phyloP scores from a whole-genome alignment of 1,140 invertebrate genomes.

The Papilio polytes region DNA sequence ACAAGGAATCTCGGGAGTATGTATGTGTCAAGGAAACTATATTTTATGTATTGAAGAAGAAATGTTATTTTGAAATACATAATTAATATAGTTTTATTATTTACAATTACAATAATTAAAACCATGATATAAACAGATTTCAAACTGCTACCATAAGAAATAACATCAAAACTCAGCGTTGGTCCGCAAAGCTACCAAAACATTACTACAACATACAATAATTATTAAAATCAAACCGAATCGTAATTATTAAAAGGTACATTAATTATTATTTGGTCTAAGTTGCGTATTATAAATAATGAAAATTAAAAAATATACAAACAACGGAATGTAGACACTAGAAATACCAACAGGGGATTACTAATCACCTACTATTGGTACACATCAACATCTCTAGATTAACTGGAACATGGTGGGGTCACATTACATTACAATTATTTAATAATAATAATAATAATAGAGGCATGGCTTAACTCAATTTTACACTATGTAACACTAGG shows the following conservation, averaged over 20 bases:
- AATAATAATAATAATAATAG: constrained; percentile 74
- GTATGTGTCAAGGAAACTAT: constrained; percentile 35
- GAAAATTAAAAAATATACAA: constrained; percentile 78
- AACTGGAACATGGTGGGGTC: constrained; percentile 82
- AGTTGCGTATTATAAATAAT: constrained; percentile 82
- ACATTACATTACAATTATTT: constrained; percentile 59
- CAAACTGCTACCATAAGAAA: constrained; percentile 73
- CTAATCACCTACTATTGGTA: constrained; percentile 68
- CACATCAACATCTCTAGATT: constrained; percentile 77
- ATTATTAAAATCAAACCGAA: constrained; percentile 66
- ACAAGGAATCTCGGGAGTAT: not conserved
- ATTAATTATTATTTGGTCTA: constrained; percentile 84
- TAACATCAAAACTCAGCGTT: constrained; percentile 76
- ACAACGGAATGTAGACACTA: constrained; percentile 82
- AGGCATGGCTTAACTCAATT: constrained; percentile 77
- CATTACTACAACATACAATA: constrained; percentile 65
- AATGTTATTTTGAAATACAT: constrained; percentile 64
- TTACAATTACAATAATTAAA: constrained; percentile 78
- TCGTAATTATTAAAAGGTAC: constrained; percentile 80
- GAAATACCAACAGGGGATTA: constrained; percentile 74
- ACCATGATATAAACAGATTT: constrained; percentile 77
- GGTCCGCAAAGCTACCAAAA: constrained; percentile 82
- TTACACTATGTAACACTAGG: constrained; percentile 81
- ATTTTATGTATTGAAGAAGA: constrained; percentile 54
- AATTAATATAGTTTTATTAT: constrained; percentile 81